phyloP scores from a whole-genome alignment of 1,140 invertebrate genomes.

The Philotrypesis tridentata region DNA sequence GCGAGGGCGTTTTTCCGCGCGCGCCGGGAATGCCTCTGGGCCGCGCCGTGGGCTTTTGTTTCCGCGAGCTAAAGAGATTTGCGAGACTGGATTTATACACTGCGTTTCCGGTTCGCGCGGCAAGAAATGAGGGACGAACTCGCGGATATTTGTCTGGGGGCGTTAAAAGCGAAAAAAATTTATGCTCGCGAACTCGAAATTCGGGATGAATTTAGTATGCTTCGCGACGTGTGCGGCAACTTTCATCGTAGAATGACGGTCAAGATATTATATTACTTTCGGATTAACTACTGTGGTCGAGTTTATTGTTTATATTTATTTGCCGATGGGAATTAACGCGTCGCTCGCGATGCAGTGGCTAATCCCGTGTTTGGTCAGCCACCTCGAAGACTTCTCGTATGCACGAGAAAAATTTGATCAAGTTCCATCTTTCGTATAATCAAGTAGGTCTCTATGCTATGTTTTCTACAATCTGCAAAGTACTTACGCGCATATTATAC shows the following conservation, averaged over 20 bases:
- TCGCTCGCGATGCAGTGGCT: background rate
- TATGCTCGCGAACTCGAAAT: too few relatives aligned
- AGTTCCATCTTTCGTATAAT: too few relatives aligned
- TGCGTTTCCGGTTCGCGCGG: too few relatives aligned
- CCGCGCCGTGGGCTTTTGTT: background rate
- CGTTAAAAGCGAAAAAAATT: too few relatives aligned
- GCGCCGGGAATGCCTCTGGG: background rate
- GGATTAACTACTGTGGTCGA: too few relatives aligned
- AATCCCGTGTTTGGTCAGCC: background rate
- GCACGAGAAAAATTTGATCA: background rate
- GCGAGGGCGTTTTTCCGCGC: background rate
- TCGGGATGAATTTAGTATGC: background rate
- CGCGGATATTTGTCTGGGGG: too few relatives aligned
- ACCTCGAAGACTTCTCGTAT: background rate
- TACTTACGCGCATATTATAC: too few relatives aligned
- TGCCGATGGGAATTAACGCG: background rate
- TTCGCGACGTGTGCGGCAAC: background rate
- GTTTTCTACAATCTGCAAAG: too few relatives aligned
- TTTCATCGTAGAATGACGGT: background rate
- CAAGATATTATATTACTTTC: background rate
- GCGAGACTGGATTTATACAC: too few relatives aligned
- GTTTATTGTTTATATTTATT: background rate
- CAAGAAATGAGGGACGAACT: too few relatives aligned
- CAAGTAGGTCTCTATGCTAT: too few relatives aligned
- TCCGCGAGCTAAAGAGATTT: background rate